Base-by-base conservation (phyloP, 2,113 vertebrate species). In the Rostratula benghalensis region DNA sequence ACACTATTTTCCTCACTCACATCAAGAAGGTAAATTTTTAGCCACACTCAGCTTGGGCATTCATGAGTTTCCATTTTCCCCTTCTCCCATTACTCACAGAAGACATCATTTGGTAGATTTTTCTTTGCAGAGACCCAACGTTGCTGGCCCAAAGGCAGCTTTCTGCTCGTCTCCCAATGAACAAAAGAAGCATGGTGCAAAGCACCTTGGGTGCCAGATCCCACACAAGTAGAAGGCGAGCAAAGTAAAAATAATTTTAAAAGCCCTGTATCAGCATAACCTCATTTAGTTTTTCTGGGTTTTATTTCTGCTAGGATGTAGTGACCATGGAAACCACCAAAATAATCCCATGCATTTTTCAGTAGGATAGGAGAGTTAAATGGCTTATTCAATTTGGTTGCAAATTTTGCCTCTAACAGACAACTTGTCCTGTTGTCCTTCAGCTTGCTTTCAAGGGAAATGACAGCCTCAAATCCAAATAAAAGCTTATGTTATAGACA, bases 261-360 rank as follows among this genome's bases (percentile, higher is more conserved):
- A 13, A 17, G 21, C 21, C 27, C 35, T 5, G 2, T 35, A 65
- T 37, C 15, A 35, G 28, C 3, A 2, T 33, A 0, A 0, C 11
- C 41, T 85, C 37, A 35, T 65, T 57, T 17, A 67, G 41, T 21
- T 45, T 77, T 48, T 45, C 33, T 51, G 33, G 6, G 25, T 68
- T 79, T 82, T 30, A 30, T 41, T 83, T 74, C 65, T 1, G 1
- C 46, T 9, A 7, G 28, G 59, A 43, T 0, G 1, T 22, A 61
- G 27, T 10, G 37, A 43, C 23, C 31, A 25, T 15, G 69, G 75
- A 73, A 94, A 65, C 39, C n/a, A 33, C 30, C 33, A 37, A 64
- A 80, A 65, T 9, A 80, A 50, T 27, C 30, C 50, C 23, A 16
- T 6, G 27, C 27, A 6, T 45, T 43, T 70, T 82, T n/a, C 11